phyloP scores from a whole-genome alignment of 2,888 invertebrate genomes.

The Macaria liturata region DNA sequence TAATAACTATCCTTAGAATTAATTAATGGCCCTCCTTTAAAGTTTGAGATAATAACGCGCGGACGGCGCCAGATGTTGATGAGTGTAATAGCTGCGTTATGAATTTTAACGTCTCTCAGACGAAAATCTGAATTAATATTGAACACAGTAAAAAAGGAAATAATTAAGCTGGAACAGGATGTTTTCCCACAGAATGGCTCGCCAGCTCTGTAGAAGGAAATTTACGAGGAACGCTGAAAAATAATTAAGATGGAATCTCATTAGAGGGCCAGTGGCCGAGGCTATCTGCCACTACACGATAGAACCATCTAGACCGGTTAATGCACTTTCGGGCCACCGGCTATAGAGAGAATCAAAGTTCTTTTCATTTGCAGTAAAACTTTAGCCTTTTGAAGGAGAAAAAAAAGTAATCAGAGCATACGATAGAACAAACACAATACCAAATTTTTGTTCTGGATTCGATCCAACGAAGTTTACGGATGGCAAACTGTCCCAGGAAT shows the following conservation, averaged over 20 bases:
- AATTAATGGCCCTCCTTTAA: slow-evolving; percentile 64
- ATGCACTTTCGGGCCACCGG: slow-evolving; percentile 18
- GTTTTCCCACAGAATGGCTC: slow-evolving; percentile 63
- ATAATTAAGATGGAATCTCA: slow-evolving; percentile 71
- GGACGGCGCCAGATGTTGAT: slow-evolving; percentile 74
- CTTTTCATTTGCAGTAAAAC: slow-evolving; percentile 38
- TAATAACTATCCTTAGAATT: slow-evolving; percentile 55
- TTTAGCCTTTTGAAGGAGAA: slow-evolving; percentile 20
- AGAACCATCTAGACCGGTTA: slow-evolving; percentile 17
- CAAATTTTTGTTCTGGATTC: slow-evolving; percentile 44
- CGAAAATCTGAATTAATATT: slow-evolving; percentile 75
- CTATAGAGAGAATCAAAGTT: slow-evolving; percentile 20
- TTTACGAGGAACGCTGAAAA: slow-evolving; percentile 65
- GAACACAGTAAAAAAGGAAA: slow-evolving; percentile 69
- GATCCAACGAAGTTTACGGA: slow-evolving; percentile 45
- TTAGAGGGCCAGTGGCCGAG: slow-evolving; percentile 48
- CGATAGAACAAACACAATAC: slow-evolving; percentile 38
- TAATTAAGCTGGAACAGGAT: slow-evolving; percentile 68
- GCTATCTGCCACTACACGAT: slow-evolving; percentile 25
- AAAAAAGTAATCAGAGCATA: slow-evolving; percentile 38
- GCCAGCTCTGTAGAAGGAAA: slow-evolving; percentile 55
- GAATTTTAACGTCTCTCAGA: slow-evolving; percentile 74
- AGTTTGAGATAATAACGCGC: slow-evolving; percentile 66
- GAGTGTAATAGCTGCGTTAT: slow-evolving; percentile 72
- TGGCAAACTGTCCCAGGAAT: slow-evolving; percentile 36